A percentile compares a stretch with the other conserved stretches of the same genome.
Conservation (phyloP, 35 echinoderm and acorn worm species). For the Lytechinus variegatus region DNA sequence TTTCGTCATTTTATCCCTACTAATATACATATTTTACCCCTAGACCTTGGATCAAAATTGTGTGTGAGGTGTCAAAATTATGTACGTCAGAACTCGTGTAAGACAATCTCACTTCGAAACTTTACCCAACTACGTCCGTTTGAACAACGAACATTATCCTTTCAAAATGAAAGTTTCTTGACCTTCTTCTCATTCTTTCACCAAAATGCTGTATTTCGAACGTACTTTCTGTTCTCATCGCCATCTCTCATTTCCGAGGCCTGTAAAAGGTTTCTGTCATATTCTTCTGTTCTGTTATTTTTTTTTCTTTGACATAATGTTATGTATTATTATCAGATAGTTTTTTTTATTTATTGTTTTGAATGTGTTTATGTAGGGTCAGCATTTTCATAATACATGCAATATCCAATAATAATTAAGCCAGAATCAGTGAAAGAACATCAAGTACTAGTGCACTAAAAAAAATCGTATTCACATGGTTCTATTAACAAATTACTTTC, state of each 20-base stretch:
- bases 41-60: neutral
- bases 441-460: too few relatives aligned
- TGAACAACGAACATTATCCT: conserved; percentile 2
- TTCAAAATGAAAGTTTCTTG: neutral
- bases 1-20: too few relatives aligned
- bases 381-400: too few relatives aligned
- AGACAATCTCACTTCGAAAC: neutral
- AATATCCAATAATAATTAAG: too few relatives aligned
- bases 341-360: too few relatives aligned
- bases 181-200: neutral
- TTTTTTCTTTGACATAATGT: neutral
- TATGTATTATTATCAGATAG: too few relatives aligned
- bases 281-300: neutral
- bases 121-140: neutral
- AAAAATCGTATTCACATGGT: too few relatives aligned
- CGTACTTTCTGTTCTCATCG: neutral
- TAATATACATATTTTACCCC: too few relatives aligned
- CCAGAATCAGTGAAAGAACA: too few relatives aligned
- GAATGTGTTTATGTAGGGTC: too few relatives aligned
- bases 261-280: neutral
- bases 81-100: neutral
- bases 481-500: too few relatives aligned
- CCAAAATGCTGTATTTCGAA: neutral
- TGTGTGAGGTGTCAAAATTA: neutral
- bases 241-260: neutral